Conservation (phyloP, 92 coral and sea anemone species). For the Bergia puertoricense region DNA sequence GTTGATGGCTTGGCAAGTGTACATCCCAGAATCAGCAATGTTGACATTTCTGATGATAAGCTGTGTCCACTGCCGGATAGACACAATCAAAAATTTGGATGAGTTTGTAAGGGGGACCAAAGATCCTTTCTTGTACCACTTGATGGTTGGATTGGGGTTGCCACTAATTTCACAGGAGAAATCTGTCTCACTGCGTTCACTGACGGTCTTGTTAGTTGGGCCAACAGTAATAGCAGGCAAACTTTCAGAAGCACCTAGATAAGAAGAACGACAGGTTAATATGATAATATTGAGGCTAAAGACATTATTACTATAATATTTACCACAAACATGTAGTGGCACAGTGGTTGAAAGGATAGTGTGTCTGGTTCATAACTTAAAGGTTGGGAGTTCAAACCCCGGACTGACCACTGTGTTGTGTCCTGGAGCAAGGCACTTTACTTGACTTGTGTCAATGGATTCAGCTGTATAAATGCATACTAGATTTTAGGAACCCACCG, state of each 20-base stretch:
- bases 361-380: too few species aligned
- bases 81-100: conserved; percentile 43
- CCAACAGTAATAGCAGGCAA: conserved; percentile 61
- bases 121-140: conserved; percentile 66
- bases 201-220: conserved; percentile 62
- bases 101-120: conserved; percentile 51
- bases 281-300: too few species aligned
- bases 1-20: conserved; percentile 71
- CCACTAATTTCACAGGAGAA: conserved; percentile 78
- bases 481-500: too few species aligned
- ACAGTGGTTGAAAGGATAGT: too few species aligned
- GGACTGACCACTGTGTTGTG: too few species aligned
- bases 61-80: conserved; percentile 52
- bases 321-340: too few species aligned
- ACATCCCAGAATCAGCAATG: conserved; percentile 64
- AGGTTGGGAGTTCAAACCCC: too few species aligned
- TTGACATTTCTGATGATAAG: conserved; percentile 59
- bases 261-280: too few species aligned
- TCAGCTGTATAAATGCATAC: too few species aligned
- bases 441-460: too few species aligned
- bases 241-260: conserved; percentile 68
- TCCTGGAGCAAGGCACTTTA: too few species aligned
- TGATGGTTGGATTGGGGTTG: conserved; percentile 71
- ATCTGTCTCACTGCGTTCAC: conserved; percentile 50
- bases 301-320: too few species aligned